Percentiles rank a stretch among this genome's conserved stretches.
phyloP scores from a whole-genome alignment of 2,888 invertebrate genomes.

The Geotrupes spiniger region DNA sequence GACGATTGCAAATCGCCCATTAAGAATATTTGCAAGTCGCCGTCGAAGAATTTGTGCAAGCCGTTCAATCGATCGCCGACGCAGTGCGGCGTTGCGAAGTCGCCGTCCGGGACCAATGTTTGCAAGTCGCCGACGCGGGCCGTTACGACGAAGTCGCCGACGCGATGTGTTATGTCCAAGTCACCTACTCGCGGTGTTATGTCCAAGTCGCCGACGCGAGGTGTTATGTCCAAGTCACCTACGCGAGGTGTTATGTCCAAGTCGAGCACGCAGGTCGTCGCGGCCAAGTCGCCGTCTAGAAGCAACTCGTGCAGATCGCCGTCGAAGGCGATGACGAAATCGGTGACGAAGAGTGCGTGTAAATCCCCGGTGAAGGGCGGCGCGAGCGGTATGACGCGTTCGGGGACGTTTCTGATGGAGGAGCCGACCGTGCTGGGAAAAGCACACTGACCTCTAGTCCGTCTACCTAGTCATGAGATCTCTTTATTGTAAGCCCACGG shows the following conservation, averaged over 20 bases:
- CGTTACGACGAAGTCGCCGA: slow-evolving; percentile 11
- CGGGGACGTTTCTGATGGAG: slow-evolving; percentile 73
- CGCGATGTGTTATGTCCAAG: slow-evolving; percentile 9
- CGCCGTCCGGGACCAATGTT: slow-evolving; percentile 15
- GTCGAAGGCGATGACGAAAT: slow-evolving; percentile 17
- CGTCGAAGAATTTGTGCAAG: slow-evolving; percentile 13
- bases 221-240: slow-evolving; percentile 17
- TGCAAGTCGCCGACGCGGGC: slow-evolving; percentile 17
- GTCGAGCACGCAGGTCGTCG: slow-evolving; percentile 11
- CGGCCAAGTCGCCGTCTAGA: slow-evolving; percentile 14
- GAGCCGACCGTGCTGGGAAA: slow-evolving; percentile 61
- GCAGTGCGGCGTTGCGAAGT: slow-evolving; percentile 8
- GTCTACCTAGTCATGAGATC: slow-evolving; percentile 13
- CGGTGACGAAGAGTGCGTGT: slow-evolving; percentile 20
- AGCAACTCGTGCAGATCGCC: slow-evolving; percentile 13
- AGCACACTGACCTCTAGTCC: slow-evolving; percentile 19
- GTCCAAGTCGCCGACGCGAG: slow-evolving; percentile 22
- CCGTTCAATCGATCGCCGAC: slow-evolving; percentile 12
- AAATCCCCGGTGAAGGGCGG: slow-evolving; percentile 22
- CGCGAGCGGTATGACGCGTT: slow-evolving; percentile 54
- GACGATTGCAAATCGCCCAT: slow-evolving; percentile 18
- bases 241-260: slow-evolving; percentile 14
- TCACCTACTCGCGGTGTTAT: slow-evolving; percentile 15
- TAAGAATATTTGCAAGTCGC: slow-evolving; percentile 13
- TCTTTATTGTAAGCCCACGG: slow-evolving; percentile 15